These are phyloP conservation scores for Silurus aristotelis DNA, from an alignment of 2,797 vertebrate species.

Conservation along the genomic window DNA sequence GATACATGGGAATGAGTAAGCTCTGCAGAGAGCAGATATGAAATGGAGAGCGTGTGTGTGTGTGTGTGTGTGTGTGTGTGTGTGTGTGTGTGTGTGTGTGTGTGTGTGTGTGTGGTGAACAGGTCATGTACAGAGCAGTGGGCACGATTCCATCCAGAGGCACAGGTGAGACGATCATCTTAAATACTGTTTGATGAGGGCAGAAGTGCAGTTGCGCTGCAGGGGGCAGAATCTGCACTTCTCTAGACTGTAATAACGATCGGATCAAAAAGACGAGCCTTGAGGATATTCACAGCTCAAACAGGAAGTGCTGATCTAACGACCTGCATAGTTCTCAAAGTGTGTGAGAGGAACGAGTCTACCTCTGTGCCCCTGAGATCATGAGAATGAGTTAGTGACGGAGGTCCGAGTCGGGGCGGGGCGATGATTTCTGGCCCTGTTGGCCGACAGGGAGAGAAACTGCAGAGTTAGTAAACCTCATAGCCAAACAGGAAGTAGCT, in stretches of 20 bases:
- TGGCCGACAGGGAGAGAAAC: slow-evolving; percentile 8
- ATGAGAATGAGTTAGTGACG: neutral
- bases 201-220: no score
- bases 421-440: neutral
- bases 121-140: slow-evolving; percentile 63
- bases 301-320: neutral
- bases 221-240: no score
- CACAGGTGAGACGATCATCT: no score
- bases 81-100: no score
- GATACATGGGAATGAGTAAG: slow-evolving; percentile 49
- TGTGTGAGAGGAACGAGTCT: neutral
- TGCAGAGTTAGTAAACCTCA: slow-evolving; percentile 29
- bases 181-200: no score
- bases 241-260: no score
- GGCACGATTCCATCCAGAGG: neutral
- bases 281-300: no score
- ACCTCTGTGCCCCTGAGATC: neutral
- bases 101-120: slow-evolving; percentile 18
- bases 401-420: neutral
- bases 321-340: neutral
- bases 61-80: slow-evolving; percentile 29
- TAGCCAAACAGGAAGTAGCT: slow-evolving; percentile 39
- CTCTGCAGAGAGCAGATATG: slow-evolving; percentile 20
- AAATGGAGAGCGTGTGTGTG: slow-evolving; percentile 2
- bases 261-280: no score